Evolutionary conservation across 1,140 invertebrate species (phyloP).

Genomic region (Leptonema lineaticorne): DNA sequence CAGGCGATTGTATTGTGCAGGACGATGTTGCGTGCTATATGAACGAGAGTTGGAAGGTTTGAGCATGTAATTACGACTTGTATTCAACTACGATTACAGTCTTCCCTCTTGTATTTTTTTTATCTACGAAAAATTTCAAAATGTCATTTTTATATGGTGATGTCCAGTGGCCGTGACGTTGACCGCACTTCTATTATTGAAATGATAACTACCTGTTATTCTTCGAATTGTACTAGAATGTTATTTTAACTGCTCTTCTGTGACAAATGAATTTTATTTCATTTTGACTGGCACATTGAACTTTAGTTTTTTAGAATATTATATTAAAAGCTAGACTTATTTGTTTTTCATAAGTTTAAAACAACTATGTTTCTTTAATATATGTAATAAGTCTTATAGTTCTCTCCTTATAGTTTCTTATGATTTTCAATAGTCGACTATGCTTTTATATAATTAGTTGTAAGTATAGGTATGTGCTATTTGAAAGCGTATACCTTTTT

Average conservation of each 20-base stretch:
- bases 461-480: no score
- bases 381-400: no score
- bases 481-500: no score
- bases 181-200: background rate
- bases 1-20: no score
- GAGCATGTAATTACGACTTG: slow-evolving; percentile 16
- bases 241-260: background rate
- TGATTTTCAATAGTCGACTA: no score
- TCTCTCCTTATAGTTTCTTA: no score
- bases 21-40: slow-evolving; percentile 10
- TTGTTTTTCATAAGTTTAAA: no score
- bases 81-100: background rate
- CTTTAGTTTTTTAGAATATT: no score
- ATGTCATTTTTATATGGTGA: slow-evolving; percentile 4
- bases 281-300: no score
- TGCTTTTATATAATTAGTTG: no score
- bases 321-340: no score
- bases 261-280: background rate
- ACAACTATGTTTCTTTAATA: no score
- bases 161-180: background rate
- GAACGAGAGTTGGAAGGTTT: background rate
- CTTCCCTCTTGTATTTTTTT: background rate
- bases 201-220: background rate
- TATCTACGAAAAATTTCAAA: background rate
- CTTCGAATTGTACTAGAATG: background rate